Base-by-base conservation (phyloP, 1,140 invertebrate species). In the Euwallacea fornicatus region DNA sequence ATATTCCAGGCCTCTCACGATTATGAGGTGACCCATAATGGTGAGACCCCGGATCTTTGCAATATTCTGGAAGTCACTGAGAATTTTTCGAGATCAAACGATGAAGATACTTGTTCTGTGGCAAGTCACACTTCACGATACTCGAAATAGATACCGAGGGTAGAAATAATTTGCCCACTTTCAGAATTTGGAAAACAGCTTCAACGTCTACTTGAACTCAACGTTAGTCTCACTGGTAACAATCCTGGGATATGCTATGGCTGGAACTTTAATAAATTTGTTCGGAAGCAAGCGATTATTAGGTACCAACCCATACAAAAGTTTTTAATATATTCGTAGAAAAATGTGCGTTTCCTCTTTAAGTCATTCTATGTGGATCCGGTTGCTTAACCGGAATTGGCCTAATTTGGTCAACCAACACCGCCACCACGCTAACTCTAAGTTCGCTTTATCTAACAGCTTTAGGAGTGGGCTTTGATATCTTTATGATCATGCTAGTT, bases 161-260 rank as follows among this genome's bases (percentile, higher is more conserved):
- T 41, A 15, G 43, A 33, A 41, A 10, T n/a, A 62, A 8, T 46
- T n/a, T 66, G 15, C 15, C 8, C 33, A 62, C 7, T 66, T 71
- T 56, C 33, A 76, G 77, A 75, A 76, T 71, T 10, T 72, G 13
- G 67, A 69, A 15, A 42, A 73, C 41, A 77, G 73, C 46, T 68
- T 69, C 50, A 42, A 54, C 7, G 73, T 78, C 41, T 78, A 78
- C 43, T 47, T 76, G 7, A 78, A 76, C 54, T 70, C 69, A 7
- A 72, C 75, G 10, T 75, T 77, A 42, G 71, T 75, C 11, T 66
- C 66, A 10, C 44, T 43, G 8, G 61, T 69, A 33, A 42, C 42
- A 42, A 50, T 74, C 7, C 41, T 68, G n/a, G 59, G 15, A 16
- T 76, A 76, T 62, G 9, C 46, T 11, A 10, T 71, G 4, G 71